A percentile compares a stretch with the other conserved stretches of the same genome.
Evolutionary conservation across 2,797 vertebrate species (phyloP).

Genomic region (Prunella strophiata): DNA sequence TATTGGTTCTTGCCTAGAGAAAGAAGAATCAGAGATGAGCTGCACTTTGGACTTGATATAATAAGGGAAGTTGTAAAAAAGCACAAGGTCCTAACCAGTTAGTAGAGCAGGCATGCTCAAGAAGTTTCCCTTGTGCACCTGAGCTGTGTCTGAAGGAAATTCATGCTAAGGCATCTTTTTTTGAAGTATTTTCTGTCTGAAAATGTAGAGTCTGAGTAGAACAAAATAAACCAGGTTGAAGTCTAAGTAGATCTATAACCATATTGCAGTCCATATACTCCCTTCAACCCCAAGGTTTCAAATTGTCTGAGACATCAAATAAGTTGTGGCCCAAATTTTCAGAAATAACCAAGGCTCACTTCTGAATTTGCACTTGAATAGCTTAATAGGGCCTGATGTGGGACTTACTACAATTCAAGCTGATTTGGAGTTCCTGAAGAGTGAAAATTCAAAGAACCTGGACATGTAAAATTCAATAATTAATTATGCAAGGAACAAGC

Average conservation of each 20-base stretch:
- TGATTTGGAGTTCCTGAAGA: background rate
- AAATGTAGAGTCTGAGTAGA: background rate
- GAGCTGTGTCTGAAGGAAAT: background rate
- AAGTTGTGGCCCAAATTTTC: background rate
- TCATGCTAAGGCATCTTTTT: background rate
- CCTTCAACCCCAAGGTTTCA: background rate
- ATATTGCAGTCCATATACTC: background rate
- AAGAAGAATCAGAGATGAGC: background rate
- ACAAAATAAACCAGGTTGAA: background rate
- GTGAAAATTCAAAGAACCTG: background rate
- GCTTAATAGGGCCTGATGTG: background rate
- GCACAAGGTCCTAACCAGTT: background rate
- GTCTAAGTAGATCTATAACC: background rate
- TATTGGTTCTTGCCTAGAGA: background rate
- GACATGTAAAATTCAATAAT: background rate
- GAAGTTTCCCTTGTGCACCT: background rate
- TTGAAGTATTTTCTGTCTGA: background rate
- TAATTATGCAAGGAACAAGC: background rate
- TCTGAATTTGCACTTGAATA: background rate
- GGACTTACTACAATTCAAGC: background rate
- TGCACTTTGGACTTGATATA: background rate
- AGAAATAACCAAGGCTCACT: background rate
- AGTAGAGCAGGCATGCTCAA: background rate
- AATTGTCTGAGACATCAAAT: background rate
- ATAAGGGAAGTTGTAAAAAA: background rate